Percentiles rank a stretch among this genome's conserved stretches.
Evolutionary conservation across 2,888 invertebrate species (phyloP).

Genomic region (Rhingia rostrata): DNA sequence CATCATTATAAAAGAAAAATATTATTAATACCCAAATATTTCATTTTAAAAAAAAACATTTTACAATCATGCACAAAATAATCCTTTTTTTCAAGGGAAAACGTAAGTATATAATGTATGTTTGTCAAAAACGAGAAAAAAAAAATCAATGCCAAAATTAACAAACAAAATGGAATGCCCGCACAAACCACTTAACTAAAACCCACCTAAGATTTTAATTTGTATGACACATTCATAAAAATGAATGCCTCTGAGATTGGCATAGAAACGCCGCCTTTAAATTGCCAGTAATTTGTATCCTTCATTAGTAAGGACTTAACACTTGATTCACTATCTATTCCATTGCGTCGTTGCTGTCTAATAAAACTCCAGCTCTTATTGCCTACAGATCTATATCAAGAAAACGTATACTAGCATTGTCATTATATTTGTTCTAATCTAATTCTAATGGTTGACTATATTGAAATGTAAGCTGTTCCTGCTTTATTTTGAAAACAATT

Average conservation of each 20-base stretch:
- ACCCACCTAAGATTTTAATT: slow-evolving; percentile 55
- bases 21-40: slow-evolving; percentile 18
- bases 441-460: too few relatives aligned
- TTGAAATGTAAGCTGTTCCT: too few relatives aligned
- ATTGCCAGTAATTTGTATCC: too few relatives aligned
- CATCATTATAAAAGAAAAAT: slow-evolving; percentile 32
- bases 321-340: too few relatives aligned
- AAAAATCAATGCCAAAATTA: slow-evolving; percentile 52
- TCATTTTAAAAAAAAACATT: slow-evolving; percentile 40
- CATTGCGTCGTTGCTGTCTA: too few relatives aligned
- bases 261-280: not conserved
- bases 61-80: slow-evolving; percentile 58
- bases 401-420: too few relatives aligned
- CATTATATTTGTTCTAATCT: too few relatives aligned
- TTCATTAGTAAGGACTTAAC: too few relatives aligned
- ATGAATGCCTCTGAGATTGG: not conserved
- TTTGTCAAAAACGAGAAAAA: slow-evolving; percentile 16
- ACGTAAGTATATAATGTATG: not conserved
- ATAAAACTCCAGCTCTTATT: too few relatives aligned
- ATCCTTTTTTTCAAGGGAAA: not conserved
- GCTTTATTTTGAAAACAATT: too few relatives aligned
- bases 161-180: slow-evolving; percentile 25
- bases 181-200: slow-evolving; percentile 45
- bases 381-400: too few relatives aligned
- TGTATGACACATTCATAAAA: not conserved